Evolutionary conservation across 2,797 vertebrate genomes (phyloP).

Genomic region (Phataginus tetradactyla): DNA sequence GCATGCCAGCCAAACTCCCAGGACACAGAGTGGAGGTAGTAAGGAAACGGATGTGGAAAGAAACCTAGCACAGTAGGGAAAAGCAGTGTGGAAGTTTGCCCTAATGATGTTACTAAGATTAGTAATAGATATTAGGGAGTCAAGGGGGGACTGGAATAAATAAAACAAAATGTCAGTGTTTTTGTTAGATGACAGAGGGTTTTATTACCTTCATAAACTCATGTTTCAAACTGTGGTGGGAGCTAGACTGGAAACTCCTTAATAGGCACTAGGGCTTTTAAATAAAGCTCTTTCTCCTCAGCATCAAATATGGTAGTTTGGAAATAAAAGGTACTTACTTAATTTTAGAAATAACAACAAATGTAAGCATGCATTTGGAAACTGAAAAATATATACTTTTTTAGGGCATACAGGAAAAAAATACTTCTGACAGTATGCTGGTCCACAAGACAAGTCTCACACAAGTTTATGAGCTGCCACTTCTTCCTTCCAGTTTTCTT

Average conservation of each 20-base stretch:
- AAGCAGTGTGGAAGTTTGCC: not conserved
- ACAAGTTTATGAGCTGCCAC: not conserved
- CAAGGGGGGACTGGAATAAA: not conserved
- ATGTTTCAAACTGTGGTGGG: not conserved
- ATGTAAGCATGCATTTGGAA: not conserved
- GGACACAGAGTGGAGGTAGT: not conserved
- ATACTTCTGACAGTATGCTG: not conserved
- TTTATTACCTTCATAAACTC: not conserved
- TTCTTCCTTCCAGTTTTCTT: not conserved
- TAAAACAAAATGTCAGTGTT: not conserved
- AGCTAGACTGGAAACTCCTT: not conserved
- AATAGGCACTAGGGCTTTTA: not conserved
- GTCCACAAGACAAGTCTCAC: not conserved
- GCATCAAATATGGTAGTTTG: not conserved
- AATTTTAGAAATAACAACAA: constrained; percentile 29
- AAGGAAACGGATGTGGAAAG: not conserved
- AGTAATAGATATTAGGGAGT: not conserved
- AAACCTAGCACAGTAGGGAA: not conserved
- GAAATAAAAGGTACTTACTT: not conserved
- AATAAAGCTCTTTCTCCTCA: not conserved
- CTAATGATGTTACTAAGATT: not conserved
- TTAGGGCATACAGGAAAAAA: not conserved
- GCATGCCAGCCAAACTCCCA: not conserved
- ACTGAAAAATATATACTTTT: not conserved
- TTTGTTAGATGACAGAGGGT: not conserved